phyloP scores from a whole-genome alignment of 2,797 vertebrate genomes.

The Poecile montanus region DNA sequence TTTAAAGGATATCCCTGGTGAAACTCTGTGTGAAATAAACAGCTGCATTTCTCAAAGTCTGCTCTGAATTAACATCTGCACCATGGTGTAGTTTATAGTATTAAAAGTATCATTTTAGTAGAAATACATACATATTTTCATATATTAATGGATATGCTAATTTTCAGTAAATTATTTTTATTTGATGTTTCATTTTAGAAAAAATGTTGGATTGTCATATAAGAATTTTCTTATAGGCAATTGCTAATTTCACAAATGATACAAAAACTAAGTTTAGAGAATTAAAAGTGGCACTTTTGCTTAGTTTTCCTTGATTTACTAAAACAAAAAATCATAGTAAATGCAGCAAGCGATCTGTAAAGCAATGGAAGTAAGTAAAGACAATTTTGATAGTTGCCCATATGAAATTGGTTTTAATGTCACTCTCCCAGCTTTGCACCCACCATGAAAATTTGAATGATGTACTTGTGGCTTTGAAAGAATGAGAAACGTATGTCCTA shows the following conservation, averaged over 20 bases:
- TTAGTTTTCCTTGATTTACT: not conserved
- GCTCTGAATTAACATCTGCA: not conserved
- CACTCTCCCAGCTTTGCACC: not conserved
- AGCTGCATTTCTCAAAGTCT: not conserved
- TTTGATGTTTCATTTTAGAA: not conserved
- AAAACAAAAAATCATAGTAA: not conserved
- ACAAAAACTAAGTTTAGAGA: not conserved
- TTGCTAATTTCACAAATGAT: not conserved
- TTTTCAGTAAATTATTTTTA: not conserved
- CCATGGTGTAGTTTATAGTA: not conserved
- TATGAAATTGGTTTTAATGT: not conserved
- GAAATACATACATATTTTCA: not conserved
- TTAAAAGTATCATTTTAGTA: not conserved
- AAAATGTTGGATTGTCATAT: not conserved
- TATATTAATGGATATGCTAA: not conserved
- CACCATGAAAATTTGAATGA: not conserved
- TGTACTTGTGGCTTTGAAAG: not conserved
- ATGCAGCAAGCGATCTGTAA: not conserved
- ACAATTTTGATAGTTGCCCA: not conserved
- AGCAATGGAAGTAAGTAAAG: not conserved
- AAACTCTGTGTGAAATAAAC: slow-evolving; percentile 9
- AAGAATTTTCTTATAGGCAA: not conserved
- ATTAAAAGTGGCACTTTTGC: not conserved
- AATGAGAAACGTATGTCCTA: not conserved
- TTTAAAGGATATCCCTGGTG: not conserved